Evolutionary conservation across 2,797 vertebrate genomes (phyloP).

Genomic region (Ispidina lecontei): DNA sequence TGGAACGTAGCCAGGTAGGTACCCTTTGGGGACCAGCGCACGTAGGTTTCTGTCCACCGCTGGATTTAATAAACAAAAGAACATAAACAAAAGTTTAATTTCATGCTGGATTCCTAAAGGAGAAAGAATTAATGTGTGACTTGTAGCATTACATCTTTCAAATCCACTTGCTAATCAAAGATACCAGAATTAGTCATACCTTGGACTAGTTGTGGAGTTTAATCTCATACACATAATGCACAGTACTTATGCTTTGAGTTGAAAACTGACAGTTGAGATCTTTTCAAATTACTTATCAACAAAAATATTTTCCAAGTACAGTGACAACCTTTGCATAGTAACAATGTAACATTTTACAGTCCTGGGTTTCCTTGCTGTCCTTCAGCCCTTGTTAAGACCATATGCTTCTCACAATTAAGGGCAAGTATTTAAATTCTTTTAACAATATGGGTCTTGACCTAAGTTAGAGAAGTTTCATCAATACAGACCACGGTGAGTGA

Average conservation of each 20-base stretch:
- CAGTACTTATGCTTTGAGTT: not conserved
- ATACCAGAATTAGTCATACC: not conserved
- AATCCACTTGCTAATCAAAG: not conserved
- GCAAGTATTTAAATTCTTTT: not conserved
- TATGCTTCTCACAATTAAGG: not conserved
- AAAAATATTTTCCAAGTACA: not conserved
- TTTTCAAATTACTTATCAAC: not conserved
- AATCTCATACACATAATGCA: not conserved
- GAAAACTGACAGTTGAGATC: not conserved
- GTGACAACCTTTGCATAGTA: not conserved
- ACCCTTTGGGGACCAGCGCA: conserved; percentile 97
- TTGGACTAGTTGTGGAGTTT: not conserved
- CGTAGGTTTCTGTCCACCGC: conserved; percentile 98
- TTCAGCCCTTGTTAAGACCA: not conserved
- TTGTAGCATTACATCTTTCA: not conserved
- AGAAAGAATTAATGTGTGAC: accelerated
- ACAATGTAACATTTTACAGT: not conserved
- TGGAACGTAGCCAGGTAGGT: conserved; percentile 97
- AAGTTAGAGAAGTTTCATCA: not conserved
- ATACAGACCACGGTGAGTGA: not conserved
- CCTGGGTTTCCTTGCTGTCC: not conserved
- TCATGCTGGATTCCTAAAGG: not conserved
- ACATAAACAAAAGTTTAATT: not conserved
- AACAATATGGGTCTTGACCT: not conserved
- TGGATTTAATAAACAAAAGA: conserved; percentile 48